Base-by-base conservation (phyloP, 2,888 invertebrate genomes). In the Rhabditoides inermis region DNA sequence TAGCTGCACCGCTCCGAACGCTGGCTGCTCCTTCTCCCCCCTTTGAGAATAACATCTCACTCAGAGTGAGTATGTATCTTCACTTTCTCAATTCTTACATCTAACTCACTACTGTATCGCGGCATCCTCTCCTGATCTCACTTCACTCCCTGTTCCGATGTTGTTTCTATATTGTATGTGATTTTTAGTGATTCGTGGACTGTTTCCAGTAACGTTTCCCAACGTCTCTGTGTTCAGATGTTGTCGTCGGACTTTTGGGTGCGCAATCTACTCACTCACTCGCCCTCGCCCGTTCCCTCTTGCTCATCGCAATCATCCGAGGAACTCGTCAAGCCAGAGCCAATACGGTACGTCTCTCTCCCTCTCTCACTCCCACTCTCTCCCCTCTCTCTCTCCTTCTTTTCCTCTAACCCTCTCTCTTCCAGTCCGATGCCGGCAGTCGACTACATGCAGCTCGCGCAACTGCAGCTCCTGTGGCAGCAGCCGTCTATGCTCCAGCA, bases 221-320 rank as follows among this genome's bases (percentile, higher is more conserved):
- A 15, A 32, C 10, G 10, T 32, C 32, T 7, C 7, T 10, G 15
- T 10, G 15, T 32, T 15, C 40, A 40, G 52, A 53, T 58, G 53
- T 53, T 55, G 39, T 55, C 58, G 39, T 50, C 53, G 20, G 61
- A 61, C 51, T 57, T 56, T 45, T 59, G 58, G 58, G 50, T 58
- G 45, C 55, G 55, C 60, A 27, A 51, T 57, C 37, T 23, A 55
- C 15, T 53, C 53, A 10, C 55, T 55, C 2, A 51, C 53, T 5
- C 55, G 53, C 35, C 55, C 58, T 4, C 55, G 58, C 58, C 58
- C 0, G 58, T 58, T 1, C 58, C 58, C 2, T 55, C 55, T 0
- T 40, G 7, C 40, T 4, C 23, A 25, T 5, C n/a, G 32, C 26
- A 12, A 48, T 48, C 5, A 47, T 53, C 10, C 53, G 53, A 51